Percentiles rank a stretch among this genome's conserved stretches.
phyloP scores from a whole-genome alignment of 2,888 invertebrate genomes.

The Polydrusus pterygomalis region DNA sequence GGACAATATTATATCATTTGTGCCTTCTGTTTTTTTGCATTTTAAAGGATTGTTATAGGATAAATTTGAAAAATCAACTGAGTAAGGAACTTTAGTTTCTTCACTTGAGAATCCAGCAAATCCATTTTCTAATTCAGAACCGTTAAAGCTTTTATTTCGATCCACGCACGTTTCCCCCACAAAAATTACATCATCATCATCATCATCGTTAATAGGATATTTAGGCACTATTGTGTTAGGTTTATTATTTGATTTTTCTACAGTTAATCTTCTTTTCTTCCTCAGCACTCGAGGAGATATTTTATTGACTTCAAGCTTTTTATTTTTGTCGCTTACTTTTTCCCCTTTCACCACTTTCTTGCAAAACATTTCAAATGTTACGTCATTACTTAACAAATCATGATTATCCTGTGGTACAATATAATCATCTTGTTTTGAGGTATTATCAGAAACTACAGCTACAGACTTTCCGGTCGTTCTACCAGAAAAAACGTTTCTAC shows the following conservation, averaged over 20 bases:
- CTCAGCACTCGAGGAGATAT: not conserved
- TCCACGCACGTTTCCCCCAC: constrained; percentile 28
- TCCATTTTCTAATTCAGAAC: constrained; percentile 31
- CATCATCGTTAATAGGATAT: constrained; percentile 1
- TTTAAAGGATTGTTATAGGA: constrained; percentile 41
- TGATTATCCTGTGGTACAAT: not conserved
- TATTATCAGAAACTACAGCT: not conserved
- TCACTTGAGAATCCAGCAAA: constrained; percentile 39
- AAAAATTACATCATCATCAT: constrained; percentile 43
- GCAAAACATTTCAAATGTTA: constrained; percentile 43
- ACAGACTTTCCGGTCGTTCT: not conserved
- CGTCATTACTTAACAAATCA: constrained; percentile 38
- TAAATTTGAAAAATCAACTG: constrained; percentile 34
- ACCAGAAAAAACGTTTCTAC: not conserved
- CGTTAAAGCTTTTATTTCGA: not conserved
- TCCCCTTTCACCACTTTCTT: constrained; percentile 11
- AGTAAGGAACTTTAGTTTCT: constrained; percentile 19
- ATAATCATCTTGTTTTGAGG: not conserved
- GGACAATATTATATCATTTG: not conserved
- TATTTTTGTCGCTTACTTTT: not conserved
- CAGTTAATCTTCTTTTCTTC: constrained; percentile 6
- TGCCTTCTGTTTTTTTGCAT: constrained; percentile 12
- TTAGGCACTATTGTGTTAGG: not conserved
- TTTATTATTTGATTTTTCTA: not conserved
- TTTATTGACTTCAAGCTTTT: constrained; percentile 6